A percentile compares a stretch with the other conserved stretches of the same genome.
These are phyloP conservation scores for Pinna nobilis DNA, from an alignment of 1,140 invertebrate genomes.

Conservation along the genomic window DNA sequence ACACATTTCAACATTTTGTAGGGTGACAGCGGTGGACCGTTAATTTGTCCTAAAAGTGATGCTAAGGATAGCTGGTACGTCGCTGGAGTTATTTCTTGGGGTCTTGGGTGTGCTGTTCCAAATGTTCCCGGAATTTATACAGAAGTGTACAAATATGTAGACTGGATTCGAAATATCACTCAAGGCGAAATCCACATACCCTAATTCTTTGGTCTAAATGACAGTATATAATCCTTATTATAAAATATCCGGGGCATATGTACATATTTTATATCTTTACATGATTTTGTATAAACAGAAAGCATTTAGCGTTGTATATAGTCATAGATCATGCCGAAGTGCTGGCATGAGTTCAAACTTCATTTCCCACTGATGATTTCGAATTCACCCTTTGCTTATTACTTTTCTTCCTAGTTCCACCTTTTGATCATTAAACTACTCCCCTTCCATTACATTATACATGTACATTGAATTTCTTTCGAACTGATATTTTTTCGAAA, in stretches of 20 bases:
- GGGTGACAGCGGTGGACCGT: constrained; percentile 70
- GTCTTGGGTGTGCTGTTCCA: constrained; percentile 81
- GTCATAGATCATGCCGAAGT: background rate
- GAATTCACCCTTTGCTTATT: too few species aligned
- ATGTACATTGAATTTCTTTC: too few species aligned
- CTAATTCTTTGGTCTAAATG: too few species aligned
- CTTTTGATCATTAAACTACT: too few species aligned
- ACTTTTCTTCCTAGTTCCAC: too few species aligned
- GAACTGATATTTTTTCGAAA: too few species aligned
- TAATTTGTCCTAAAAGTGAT: constrained; percentile 77
- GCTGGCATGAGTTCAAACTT: background rate
- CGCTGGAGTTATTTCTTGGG: constrained; percentile 82
- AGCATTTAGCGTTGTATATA: background rate
- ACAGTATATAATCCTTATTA: background rate
- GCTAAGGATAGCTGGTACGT: constrained; percentile 75
- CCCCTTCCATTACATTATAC: too few species aligned
- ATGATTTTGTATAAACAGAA: background rate
- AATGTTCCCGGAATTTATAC: constrained; percentile 84
- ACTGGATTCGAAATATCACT: constrained; percentile 62
- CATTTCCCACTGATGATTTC: too few species aligned
- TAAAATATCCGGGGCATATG: background rate
- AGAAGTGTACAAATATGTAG: constrained; percentile 74
- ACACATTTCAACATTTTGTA: constrained; percentile 32
- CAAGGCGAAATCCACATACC: constrained; percentile 3
- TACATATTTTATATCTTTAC: background rate